A percentile compares a stretch with the other conserved stretches of the same genome.
These are phyloP conservation scores for Caranx ignobilis DNA, from an alignment of 2,113 vertebrate species.

Conservation along the genomic window DNA sequence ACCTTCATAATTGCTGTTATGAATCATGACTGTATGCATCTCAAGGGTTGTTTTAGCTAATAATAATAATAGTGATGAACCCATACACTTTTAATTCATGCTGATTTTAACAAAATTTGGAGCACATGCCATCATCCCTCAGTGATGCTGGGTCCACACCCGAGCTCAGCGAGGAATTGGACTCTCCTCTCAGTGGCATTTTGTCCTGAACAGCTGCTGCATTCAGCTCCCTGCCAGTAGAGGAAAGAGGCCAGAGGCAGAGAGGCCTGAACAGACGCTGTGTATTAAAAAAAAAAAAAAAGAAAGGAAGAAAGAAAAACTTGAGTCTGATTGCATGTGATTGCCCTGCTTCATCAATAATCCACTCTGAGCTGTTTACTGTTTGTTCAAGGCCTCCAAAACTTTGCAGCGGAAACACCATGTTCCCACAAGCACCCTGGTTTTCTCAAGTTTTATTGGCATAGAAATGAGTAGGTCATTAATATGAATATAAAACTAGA, in stretches of 20 bases:
- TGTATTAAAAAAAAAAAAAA: too few species aligned
- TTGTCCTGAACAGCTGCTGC: conserved; percentile 48
- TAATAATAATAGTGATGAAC: too few species aligned
- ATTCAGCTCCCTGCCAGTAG: conserved; percentile 45
- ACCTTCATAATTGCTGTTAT: too few species aligned
- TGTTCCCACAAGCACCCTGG: background rate
- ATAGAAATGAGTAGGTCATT: background rate
- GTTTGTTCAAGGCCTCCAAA: background rate
- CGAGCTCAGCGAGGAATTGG: background rate
- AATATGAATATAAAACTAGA: conserved; percentile 1
- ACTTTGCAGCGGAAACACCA: background rate
- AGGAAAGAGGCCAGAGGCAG: conserved; percentile 17
- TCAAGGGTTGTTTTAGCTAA: too few species aligned
- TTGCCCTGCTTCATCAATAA: conserved; percentile 41
- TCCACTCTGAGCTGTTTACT: conserved; percentile 35
- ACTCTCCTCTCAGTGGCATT: conserved; percentile 14
- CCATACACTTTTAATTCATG: background rate
- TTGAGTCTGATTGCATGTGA: conserved; percentile 19
- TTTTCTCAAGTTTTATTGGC: background rate
- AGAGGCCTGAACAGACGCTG: conserved; percentile 17
- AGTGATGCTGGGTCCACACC: background rate
- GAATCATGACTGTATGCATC: too few species aligned
- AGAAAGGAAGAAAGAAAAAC: background rate
- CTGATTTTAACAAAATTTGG: background rate
- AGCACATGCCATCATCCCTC: background rate